phyloP scores from a whole-genome alignment of 2,797 vertebrate genomes.

The Ispidina picta region DNA sequence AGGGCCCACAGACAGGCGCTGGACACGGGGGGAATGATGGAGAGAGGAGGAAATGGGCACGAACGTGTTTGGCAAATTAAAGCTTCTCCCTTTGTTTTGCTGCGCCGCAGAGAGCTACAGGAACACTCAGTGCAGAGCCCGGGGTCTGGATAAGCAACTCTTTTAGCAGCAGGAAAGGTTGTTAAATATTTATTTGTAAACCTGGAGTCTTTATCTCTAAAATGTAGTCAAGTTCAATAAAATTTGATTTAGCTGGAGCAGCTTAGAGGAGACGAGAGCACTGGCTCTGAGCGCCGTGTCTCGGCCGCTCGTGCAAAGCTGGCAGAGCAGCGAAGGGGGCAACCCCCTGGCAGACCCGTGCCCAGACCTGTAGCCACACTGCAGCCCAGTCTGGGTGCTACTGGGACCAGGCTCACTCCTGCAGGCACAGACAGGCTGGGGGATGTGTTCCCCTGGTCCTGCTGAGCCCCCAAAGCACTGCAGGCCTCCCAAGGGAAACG shows the following conservation, averaged over 20 bases:
- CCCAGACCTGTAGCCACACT: fast-evolving
- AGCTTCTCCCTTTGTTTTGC: conserved; percentile 36
- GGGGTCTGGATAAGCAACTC: conserved; percentile 5
- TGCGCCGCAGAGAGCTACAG: conserved; percentile 48
- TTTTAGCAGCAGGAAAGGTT: conserved; percentile 38
- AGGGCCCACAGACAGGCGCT: fast-evolving
- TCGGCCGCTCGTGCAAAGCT: fast-evolving
- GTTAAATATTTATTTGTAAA: conserved; percentile 77
- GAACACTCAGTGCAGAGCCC: neutral
- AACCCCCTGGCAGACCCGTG: neutral
- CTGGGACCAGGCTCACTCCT: neutral
- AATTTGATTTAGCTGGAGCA: conserved; percentile 49
- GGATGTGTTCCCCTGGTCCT: fast-evolving
- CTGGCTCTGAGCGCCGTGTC: neutral
- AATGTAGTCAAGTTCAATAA: conserved; percentile 64
- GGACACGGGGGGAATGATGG: neutral
- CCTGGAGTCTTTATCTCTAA: conserved; percentile 69
- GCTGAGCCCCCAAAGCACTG: neutral
- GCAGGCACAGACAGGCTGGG: neutral
- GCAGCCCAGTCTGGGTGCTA: neutral
- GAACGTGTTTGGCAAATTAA: conserved; percentile 32
- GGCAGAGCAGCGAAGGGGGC: neutral
- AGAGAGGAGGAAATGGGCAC: neutral
- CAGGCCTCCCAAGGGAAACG: neutral
- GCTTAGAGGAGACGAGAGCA: neutral